phyloP scores from a whole-genome alignment of 1,140 invertebrate genomes.

The Calliopsis andreniformis region DNA sequence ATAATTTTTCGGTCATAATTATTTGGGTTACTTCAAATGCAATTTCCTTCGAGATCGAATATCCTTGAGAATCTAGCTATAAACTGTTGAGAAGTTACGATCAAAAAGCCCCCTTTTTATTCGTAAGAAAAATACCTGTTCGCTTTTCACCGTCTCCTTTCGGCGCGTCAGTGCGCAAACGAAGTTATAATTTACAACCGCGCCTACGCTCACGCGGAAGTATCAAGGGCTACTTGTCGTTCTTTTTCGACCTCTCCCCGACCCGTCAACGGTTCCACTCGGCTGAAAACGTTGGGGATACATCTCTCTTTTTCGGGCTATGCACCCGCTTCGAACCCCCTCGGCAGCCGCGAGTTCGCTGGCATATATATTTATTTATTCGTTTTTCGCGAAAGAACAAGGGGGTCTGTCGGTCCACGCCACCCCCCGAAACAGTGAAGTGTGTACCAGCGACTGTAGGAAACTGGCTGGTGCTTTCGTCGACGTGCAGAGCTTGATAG shows the following conservation, averaged over 20 bases:
- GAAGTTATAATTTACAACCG: conserved; percentile 45
- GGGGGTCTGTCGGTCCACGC: conserved; percentile 18
- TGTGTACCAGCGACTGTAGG: conserved; percentile 58
- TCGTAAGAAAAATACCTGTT: conserved; percentile 42
- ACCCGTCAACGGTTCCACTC: conserved; percentile 27
- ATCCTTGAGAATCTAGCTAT: too few relatives aligned
- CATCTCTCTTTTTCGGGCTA: conserved; percentile 19
- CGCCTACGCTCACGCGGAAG: conserved; percentile 8
- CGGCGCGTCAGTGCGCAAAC: conserved; percentile 14
- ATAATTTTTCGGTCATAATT: too few relatives aligned
- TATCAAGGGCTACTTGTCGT: conserved; percentile 42
- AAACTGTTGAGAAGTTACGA: too few relatives aligned
- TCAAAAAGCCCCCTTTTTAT: too few relatives aligned
- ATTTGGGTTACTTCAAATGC: too few relatives aligned
- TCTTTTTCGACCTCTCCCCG: conserved; percentile 22
- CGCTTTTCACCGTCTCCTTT: conserved; percentile 24
- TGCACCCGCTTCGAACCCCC: conserved; percentile 6
- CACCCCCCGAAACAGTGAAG: conserved; percentile 50
- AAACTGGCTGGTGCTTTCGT: conserved; percentile 59
- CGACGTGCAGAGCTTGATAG: conserved; percentile 58
- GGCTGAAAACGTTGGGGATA: conserved; percentile 24
- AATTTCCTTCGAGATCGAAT: too few relatives aligned
- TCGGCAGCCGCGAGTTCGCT: background rate
- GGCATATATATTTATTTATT: conserved; percentile 62
- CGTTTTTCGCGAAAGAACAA: conserved; percentile 62